A percentile compares a stretch with the other conserved stretches of the same genome.
phyloP scores from a whole-genome alignment of 2,113 vertebrate genomes.

The Pollimyrus isidori region DNA sequence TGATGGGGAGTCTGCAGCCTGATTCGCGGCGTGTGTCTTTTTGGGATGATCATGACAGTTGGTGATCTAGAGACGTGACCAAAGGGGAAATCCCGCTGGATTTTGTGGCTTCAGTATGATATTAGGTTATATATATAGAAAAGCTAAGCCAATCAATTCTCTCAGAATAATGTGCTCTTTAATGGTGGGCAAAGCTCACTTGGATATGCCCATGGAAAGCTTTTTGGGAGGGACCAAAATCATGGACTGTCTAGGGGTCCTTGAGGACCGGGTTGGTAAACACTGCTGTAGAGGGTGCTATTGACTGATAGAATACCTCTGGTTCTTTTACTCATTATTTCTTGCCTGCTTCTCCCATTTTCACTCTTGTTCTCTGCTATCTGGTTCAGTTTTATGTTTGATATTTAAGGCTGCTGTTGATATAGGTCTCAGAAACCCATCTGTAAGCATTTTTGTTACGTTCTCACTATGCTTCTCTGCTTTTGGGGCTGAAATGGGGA shows the following conservation, averaged over 20 bases:
- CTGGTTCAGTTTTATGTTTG: neutral
- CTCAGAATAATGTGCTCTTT: neutral
- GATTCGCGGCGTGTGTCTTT: neutral
- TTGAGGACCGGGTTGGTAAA: neutral
- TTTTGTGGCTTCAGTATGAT: neutral
- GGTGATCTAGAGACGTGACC: neutral
- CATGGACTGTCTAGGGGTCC: neutral
- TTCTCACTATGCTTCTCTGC: neutral
- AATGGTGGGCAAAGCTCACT: neutral
- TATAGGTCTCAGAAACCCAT: neutral
- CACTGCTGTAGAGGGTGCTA: constrained; percentile 47
- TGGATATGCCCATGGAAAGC: neutral
- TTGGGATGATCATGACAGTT: neutral
- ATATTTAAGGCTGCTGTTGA: neutral
- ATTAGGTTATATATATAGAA: neutral
- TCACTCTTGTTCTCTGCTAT: neutral
- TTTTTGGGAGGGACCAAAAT: constrained; percentile 9
- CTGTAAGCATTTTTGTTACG: neutral
- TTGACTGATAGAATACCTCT: constrained; percentile 41
- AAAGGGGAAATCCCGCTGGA: neutral
- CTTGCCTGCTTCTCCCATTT: neutral
- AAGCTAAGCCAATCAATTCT: neutral
- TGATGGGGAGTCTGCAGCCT: neutral
- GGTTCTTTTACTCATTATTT: neutral
- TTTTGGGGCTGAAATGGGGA: neutral